These are phyloP conservation scores for Abramis brama DNA, from an alignment of 2,113 vertebrate genomes.

Conservation along the genomic window DNA sequence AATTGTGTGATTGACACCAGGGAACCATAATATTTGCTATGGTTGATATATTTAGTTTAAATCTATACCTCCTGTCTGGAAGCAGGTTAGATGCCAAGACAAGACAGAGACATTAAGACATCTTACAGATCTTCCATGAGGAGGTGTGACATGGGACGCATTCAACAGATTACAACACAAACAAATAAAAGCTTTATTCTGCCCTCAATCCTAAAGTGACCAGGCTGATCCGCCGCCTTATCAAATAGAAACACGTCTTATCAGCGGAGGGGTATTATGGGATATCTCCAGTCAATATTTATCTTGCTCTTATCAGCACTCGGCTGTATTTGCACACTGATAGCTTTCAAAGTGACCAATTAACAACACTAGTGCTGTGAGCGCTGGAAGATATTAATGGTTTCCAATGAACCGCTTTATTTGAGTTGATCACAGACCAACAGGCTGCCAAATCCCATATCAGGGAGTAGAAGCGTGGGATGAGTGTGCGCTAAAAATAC, in stretches of 20 bases:
- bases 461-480: neutral
- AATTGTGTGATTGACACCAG: neutral
- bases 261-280: constrained; percentile 6
- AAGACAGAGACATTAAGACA: neutral
- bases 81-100: neutral
- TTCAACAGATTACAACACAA: neutral
- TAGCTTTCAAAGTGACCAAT: constrained; percentile 29
- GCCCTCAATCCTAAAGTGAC: neutral
- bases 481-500: neutral
- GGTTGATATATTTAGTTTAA: no score
- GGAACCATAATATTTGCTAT: no score
- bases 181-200: neutral
- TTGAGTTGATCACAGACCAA: constrained; percentile 23
- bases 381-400: neutral
- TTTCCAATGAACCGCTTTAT: neutral
- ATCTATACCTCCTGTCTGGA: neutral
- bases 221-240: neutral
- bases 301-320: constrained; percentile 12
- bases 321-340: neutral
- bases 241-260: constrained; percentile 12
- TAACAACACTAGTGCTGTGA: neutral
- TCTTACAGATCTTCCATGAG: neutral
- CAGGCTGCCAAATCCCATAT: constrained; percentile 34
- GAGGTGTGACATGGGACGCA: neutral
- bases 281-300: constrained; percentile 52